A percentile compares a stretch with the other conserved stretches of the same genome.
phyloP scores from a whole-genome alignment of 1,140 invertebrate genomes.

The Papilio polyxenes region DNA sequence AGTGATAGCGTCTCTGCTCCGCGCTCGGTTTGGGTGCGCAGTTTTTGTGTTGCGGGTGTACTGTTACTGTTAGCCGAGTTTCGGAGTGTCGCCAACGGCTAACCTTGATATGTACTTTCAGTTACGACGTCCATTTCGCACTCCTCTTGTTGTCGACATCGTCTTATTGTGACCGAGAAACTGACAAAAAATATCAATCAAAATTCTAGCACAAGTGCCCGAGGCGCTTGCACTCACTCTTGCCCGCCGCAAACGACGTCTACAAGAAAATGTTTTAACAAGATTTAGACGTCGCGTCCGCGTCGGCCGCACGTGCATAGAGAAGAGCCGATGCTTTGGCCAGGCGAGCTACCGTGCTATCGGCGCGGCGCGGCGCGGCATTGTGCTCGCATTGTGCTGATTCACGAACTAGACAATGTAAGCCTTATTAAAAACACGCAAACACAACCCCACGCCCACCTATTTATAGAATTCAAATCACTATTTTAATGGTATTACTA shows the following conservation, averaged over 20 bases:
- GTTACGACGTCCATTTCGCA: constrained; percentile 77
- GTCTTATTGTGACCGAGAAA: constrained; percentile 77
- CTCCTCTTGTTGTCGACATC: constrained; percentile 76
- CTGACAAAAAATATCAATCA: constrained; percentile 81
- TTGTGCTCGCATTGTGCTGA: constrained; percentile 31
- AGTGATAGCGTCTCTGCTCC: constrained; percentile 64
- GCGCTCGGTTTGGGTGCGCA: constrained; percentile 58
- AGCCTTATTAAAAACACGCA: constrained; percentile 32
- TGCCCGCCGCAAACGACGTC: constrained; percentile 53
- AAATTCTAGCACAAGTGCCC: constrained; percentile 79
- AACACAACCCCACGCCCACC: constrained; percentile 1
- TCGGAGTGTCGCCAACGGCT: constrained; percentile 67
- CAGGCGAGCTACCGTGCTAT: constrained; percentile 11
- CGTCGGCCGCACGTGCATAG: neutral
- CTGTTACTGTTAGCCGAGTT: constrained; percentile 78
- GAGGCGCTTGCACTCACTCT: constrained; percentile 64
- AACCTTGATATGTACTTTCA: constrained; percentile 79
- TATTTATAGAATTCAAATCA: constrained; percentile 15
- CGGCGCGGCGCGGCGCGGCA: constrained; percentile 11
- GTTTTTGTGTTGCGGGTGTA: constrained; percentile 72
- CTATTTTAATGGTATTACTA: neutral
- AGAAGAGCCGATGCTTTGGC: neutral
- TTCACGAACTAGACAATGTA: constrained; percentile 38
- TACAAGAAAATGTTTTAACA: constrained; percentile 53
- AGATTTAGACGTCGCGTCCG: constrained; percentile 16